phyloP scores from a whole-genome alignment of 2,797 vertebrate species.

The Sebastes trivittatus region DNA sequence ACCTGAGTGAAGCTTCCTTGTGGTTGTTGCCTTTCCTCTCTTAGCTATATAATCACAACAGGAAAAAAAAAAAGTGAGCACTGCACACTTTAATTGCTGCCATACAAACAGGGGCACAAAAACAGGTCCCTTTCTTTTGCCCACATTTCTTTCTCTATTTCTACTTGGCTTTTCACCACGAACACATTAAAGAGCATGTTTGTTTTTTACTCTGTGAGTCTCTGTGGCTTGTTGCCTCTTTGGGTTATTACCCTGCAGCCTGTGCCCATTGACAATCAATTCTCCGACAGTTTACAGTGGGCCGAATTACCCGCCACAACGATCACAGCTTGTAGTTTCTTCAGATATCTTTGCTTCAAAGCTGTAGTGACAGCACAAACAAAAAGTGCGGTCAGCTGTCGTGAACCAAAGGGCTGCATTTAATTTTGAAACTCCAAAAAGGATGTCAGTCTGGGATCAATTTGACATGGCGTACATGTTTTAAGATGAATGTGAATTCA shows the following conservation, averaged over 20 bases:
- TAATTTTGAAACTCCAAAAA: not conserved
- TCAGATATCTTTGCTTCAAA: not conserved
- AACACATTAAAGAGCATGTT: slow-evolving; percentile 20
- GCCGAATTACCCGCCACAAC: not conserved
- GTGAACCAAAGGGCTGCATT: not conserved
- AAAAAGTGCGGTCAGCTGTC: not conserved
- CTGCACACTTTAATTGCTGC: slow-evolving; percentile 51
- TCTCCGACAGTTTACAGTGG: not conserved
- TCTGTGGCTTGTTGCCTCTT: not conserved
- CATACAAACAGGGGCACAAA: slow-evolving; percentile 36
- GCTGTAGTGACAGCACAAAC: not conserved
- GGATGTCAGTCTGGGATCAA: not conserved
- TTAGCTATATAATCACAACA: slow-evolving; percentile 34
- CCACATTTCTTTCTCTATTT: slow-evolving; percentile 27
- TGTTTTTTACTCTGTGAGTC: slow-evolving; percentile 18
- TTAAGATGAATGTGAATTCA: too few species aligned
- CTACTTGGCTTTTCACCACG: slow-evolving; percentile 29
- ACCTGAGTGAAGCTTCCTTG: slow-evolving; percentile 25
- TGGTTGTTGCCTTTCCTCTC: slow-evolving; percentile 34
- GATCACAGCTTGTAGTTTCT: slow-evolving; percentile 25
- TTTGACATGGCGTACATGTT: not conserved
- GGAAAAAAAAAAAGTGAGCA: not conserved
- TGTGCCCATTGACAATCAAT: slow-evolving; percentile 22
- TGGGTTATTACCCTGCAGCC: slow-evolving; percentile 1
- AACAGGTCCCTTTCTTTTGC: slow-evolving; percentile 29